A percentile compares a stretch with the other conserved stretches of the same genome.
phyloP scores from a whole-genome alignment of 2,888 invertebrate genomes.

The Oxytorus armatus region DNA sequence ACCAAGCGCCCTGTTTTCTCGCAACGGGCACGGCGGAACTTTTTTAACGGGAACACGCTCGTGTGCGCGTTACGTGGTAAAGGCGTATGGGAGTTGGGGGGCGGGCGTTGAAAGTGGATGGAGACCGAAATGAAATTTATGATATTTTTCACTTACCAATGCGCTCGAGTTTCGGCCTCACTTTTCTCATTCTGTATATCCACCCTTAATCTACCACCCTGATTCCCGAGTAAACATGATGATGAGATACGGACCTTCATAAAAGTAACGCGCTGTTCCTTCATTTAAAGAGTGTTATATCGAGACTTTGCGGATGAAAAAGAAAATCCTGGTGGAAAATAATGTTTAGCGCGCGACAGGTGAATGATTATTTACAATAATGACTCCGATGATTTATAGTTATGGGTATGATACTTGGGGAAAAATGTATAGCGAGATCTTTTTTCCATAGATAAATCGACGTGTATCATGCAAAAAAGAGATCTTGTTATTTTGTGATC shows the following conservation, averaged over 20 bases:
- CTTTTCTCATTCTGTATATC: conserved; percentile 34
- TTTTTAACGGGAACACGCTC: conserved; percentile 44
- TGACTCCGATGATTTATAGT: no score
- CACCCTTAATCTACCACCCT: conserved; percentile 6
- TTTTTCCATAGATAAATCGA: no score
- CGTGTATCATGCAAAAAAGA: no score
- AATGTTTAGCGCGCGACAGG: neutral
- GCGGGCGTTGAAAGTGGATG: conserved; percentile 47
- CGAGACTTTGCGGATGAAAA: neutral
- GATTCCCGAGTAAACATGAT: conserved; percentile 30
- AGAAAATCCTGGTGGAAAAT: neutral
- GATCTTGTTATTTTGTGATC: no score
- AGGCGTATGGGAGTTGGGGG: conserved; percentile 9
- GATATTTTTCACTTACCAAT: conserved; percentile 69
- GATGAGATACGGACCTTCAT: conserved; percentile 26
- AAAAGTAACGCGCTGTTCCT: conserved; percentile 1
- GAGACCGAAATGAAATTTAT: conserved; percentile 67
- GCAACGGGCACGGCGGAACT: conserved; percentile 40
- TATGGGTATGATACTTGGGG: no score
- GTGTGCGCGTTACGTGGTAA: no score
- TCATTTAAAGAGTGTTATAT: neutral
- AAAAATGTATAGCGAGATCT: no score
- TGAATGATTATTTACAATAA: neutral
- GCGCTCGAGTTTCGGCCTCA: conserved; percentile 29
- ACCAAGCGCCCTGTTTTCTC: conserved; percentile 8